Evolutionary conservation across 2,888 invertebrate species (phyloP).

Genomic region (Eristalis tenax): DNA sequence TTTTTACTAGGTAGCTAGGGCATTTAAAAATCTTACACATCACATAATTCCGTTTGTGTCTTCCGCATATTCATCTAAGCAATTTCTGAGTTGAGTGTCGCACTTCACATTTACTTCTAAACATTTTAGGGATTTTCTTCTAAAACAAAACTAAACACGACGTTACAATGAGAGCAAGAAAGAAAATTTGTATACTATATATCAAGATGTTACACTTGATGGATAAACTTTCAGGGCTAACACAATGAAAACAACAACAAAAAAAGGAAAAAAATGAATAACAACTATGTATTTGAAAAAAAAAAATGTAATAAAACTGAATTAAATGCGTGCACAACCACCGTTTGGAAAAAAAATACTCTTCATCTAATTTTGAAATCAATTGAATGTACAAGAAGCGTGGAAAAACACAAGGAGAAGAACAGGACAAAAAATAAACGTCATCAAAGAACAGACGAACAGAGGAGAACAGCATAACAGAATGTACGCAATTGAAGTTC

Average conservation of each 20-base stretch:
- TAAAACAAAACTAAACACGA: slow-evolving; percentile 8
- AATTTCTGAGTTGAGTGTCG: background rate
- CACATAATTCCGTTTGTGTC: background rate
- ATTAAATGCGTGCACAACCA: slow-evolving; percentile 81
- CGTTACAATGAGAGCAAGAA: background rate
- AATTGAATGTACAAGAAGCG: slow-evolving; percentile 43
- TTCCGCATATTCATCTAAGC: background rate
- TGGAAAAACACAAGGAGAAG: background rate
- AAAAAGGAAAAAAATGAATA: slow-evolving; percentile 44
- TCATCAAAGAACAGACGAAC: background rate
- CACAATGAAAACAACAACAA: slow-evolving; percentile 8
- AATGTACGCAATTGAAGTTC: slow-evolving; percentile 2
- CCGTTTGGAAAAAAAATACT: slow-evolving; percentile 73
- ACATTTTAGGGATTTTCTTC: slow-evolving; percentile 14
- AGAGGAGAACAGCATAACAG: background rate
- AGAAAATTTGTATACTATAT: background rate
- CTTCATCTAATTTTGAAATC: slow-evolving; percentile 62
- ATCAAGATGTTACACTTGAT: background rate
- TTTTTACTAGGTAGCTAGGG: too few relatives aligned
- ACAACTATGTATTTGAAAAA: slow-evolving; percentile 35
- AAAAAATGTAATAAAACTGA: slow-evolving; percentile 21
- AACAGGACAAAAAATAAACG: slow-evolving; percentile 8
- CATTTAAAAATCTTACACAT: too few relatives aligned
- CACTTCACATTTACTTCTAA: too few relatives aligned
- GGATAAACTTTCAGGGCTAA: slow-evolving; percentile 17